Percentiles rank a stretch among this genome's conserved stretches.
Conservation (phyloP, 2,113 vertebrate genomes). For the Sorex fumeus region DNA sequence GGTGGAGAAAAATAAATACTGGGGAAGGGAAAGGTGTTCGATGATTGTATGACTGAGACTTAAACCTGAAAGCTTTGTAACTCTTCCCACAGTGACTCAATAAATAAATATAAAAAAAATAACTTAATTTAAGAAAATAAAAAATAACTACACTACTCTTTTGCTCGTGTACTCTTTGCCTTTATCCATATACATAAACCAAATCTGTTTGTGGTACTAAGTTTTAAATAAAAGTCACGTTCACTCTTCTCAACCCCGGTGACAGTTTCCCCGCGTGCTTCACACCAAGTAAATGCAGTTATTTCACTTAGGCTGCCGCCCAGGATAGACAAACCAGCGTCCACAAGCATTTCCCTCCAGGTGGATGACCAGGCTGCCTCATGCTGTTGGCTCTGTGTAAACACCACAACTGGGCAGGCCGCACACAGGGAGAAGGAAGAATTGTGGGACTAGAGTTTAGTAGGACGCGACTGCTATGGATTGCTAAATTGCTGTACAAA, state of each 20-base stretch:
- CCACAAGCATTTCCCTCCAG: neutral
- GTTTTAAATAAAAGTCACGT: neutral
- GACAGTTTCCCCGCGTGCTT: slow-evolving; percentile 7
- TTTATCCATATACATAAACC: neutral
- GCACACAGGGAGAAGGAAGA: neutral
- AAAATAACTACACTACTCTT: neutral
- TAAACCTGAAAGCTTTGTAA: too few species aligned
- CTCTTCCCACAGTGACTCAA: too few species aligned
- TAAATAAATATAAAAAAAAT: too few species aligned
- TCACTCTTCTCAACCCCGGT: neutral
- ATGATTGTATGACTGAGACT: too few species aligned
- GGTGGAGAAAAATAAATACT: too few species aligned
- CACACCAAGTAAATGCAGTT: neutral
- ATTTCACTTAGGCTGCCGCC: neutral
- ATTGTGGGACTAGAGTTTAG: neutral
- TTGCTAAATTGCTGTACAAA: slow-evolving; percentile 12
- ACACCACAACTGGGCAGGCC: neutral
- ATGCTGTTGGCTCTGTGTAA: neutral
- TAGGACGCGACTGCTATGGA: neutral
- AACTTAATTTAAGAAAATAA: too few species aligned
- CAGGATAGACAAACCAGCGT: neutral
- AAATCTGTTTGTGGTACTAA: neutral
- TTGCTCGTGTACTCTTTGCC: neutral
- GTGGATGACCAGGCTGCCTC: neutral
- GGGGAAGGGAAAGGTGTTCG: too few species aligned